Conservation (phyloP, 1,140 invertebrate genomes). For the Nomia melanderi region DNA sequence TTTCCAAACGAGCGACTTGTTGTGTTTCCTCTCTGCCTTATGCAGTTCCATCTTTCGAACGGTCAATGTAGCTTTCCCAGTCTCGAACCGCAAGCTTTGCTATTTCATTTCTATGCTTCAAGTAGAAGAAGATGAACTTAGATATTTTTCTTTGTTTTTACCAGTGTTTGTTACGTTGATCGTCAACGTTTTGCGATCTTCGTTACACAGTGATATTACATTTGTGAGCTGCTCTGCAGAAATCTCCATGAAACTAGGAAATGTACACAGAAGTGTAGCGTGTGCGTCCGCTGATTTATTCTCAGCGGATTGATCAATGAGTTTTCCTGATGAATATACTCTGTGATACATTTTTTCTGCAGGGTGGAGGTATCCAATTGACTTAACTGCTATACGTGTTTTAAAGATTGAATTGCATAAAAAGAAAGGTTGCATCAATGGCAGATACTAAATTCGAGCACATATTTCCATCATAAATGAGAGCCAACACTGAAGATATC, state of each 20-base stretch:
- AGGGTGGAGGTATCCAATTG: slow-evolving; percentile 43
- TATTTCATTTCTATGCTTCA: slow-evolving; percentile 7
- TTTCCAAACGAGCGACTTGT: slow-evolving; percentile 24
- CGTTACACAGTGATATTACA: slow-evolving; percentile 7
- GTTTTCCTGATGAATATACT: not conserved
- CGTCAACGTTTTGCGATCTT: not conserved
- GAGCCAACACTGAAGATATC: slow-evolving; percentile 55
- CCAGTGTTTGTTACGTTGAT: not conserved
- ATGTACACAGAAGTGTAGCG: too few species aligned
- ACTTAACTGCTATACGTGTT: slow-evolving; percentile 40
- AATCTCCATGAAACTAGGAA: too few species aligned
- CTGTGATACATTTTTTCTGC: slow-evolving; percentile 38
- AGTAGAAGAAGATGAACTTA: not conserved
- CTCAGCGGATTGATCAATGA: too few species aligned
- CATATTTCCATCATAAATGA: slow-evolving; percentile 56
- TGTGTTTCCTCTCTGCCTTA: slow-evolving; percentile 34
- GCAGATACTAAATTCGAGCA: slow-evolving; percentile 80
- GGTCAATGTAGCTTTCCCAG: slow-evolving; percentile 27
- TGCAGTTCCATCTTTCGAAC: slow-evolving; percentile 52
- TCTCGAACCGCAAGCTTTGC: slow-evolving; percentile 4
- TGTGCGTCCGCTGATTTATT: too few species aligned
- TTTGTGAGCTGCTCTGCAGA: slow-evolving; percentile 69
- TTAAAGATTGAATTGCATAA: slow-evolving; percentile 74
- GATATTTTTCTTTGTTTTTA: not conserved
- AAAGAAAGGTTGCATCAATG: slow-evolving; percentile 74